phyloP scores from a whole-genome alignment of 2,113 vertebrate genomes.

The Merops nubicus region DNA sequence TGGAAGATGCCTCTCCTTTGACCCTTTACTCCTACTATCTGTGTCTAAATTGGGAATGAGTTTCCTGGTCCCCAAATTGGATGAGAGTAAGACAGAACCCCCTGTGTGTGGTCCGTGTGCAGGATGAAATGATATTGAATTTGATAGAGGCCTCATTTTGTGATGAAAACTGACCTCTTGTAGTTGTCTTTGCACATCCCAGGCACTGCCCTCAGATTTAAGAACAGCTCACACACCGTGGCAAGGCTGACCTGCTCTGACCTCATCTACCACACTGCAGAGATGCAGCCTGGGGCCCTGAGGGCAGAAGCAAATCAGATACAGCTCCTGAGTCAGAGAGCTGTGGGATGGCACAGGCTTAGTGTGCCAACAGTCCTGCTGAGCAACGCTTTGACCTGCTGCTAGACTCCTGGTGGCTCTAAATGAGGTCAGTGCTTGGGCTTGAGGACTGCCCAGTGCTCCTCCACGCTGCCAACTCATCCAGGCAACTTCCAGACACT shows the following conservation, averaged over 20 bases:
- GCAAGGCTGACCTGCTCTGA: background rate
- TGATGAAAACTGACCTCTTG: background rate
- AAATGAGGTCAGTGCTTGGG: background rate
- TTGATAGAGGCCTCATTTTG: background rate
- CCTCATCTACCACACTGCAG: background rate
- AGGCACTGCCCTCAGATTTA: background rate
- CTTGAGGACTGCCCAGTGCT: background rate
- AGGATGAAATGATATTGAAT: background rate
- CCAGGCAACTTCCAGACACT: background rate
- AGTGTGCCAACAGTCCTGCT: background rate
- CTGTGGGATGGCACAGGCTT: background rate
- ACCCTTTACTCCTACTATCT: background rate
- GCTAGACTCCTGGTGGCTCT: background rate
- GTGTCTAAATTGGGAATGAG: background rate
- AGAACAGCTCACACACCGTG: background rate
- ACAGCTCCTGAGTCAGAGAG: background rate
- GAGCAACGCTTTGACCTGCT: background rate
- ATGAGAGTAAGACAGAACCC: background rate
- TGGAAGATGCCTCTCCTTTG: background rate
- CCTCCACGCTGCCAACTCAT: rapidly evolving
- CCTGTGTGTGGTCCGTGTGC: rapidly evolving
- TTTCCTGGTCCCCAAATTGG: background rate
- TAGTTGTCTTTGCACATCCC: background rate
- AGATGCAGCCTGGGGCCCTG: background rate
- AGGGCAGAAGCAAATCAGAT: background rate